Base-by-base conservation (phyloP, 2,113 vertebrate genomes). In the Octodon degus region DNA sequence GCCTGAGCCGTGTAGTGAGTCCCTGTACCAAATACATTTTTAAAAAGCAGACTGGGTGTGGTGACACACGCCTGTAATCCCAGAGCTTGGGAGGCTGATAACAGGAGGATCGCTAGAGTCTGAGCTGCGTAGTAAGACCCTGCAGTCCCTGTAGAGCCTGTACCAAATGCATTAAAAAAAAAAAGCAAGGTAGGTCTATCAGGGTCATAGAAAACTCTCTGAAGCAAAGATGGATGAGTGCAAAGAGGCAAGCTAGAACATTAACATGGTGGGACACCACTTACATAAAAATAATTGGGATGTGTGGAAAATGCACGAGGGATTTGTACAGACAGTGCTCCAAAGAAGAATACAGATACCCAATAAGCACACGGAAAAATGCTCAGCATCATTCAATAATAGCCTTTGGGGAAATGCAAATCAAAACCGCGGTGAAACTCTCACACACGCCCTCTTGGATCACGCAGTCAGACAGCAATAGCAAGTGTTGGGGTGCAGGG, bases 251-350 rank as follows among this genome's bases (percentile, higher is more conserved):
- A 70, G 50, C 77, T 72, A 60, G 82, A 85, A 72, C 47, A n/a
- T 25, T 58, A 17, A 37, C 13, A 11, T 10, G 60, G 24, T 60
- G 17, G 8, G 58, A 85, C 32, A 16, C 27, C 58, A 19, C 89
- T 68, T 37, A 30, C 32, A 70, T 14, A 47, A 92, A 89, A 55
- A 77, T 55, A 88, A 37, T 37, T 43, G 62, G 96, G 65, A 37
- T 22, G 10, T 70, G 40, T 88, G 85, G 88, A 86, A 91, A 92
- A 72, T 4, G 40, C 58, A 67, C 79, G 62, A 63, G 82, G 47
- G n/a, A 27, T 65, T 68, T 53, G 82, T 94, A 83, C 37, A 85
- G 72, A 65, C 37, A 27, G 30, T 62, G 92, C 86, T 96, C 40
- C 62, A 86, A 70, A 70, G 40, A 65, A 93, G 47, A 62, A 32